These are phyloP conservation scores for Egretta garzetta DNA, from an alignment of 2,113 vertebrate species.

Conservation along the genomic window DNA sequence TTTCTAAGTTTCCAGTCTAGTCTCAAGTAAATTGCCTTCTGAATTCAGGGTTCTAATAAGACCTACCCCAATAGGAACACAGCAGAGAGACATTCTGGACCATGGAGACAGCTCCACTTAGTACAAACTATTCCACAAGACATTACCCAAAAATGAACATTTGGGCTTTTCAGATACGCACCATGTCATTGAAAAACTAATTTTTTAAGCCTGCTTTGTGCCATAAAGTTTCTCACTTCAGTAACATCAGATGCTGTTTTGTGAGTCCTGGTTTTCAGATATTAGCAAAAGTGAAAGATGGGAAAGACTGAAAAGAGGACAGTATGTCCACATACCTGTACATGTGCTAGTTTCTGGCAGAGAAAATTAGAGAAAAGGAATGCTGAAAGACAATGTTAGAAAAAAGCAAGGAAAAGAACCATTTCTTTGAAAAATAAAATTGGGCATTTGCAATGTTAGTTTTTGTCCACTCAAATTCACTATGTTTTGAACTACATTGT, in stretches of 20 bases:
- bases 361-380: not conserved
- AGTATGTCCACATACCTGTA: not conserved
- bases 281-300: not conserved
- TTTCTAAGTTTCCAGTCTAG: not conserved
- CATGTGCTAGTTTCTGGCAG: not conserved
- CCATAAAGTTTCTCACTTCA: not conserved
- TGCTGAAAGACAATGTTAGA: not conserved
- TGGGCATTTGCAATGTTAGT: not conserved
- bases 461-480: not conserved
- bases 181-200: not conserved
- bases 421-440: not conserved
- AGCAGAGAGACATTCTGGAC: not conserved
- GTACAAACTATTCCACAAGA: not conserved
- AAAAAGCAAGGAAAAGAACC: not conserved
- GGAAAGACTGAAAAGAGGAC: not conserved
- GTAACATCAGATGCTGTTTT: not conserved
- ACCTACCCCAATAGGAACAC: not conserved
- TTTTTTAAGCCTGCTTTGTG: not conserved
- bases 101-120: not conserved
- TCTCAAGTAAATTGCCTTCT: slow-evolving; percentile 2
- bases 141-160: not conserved
- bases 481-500: not conserved
- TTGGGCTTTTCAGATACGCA: not conserved
- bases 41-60: not conserved
- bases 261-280: not conserved